Conservation (phyloP, 2,113 vertebrate genomes). For the Varanus salvator region DNA sequence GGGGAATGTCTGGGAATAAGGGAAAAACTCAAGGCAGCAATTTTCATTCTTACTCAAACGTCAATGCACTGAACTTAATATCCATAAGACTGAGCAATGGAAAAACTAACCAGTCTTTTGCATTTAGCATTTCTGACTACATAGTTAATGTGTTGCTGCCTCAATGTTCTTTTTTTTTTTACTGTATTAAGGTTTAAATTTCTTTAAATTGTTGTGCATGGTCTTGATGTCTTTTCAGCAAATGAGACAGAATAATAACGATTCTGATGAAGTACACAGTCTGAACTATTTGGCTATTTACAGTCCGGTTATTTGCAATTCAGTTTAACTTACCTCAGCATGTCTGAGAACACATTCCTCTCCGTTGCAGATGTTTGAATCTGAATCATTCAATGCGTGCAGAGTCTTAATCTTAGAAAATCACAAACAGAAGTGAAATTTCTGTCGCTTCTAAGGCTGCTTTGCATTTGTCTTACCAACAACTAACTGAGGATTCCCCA, state of each 20-base stretch:
- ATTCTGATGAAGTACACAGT: not conserved
- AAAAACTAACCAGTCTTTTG: not conserved
- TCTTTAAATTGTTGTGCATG: too few relatives aligned
- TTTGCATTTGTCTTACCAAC: not conserved
- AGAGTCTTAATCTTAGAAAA: not conserved
- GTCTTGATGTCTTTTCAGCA: too few relatives aligned
- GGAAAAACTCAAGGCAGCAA: not conserved
- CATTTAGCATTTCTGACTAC: too few relatives aligned
- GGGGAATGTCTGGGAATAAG: not conserved
- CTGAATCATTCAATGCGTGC: not conserved
- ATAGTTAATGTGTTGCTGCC: too few relatives aligned
- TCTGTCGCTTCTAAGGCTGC: not conserved
- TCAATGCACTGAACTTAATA: not conserved
- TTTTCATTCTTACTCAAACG: not conserved
- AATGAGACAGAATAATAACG: too few relatives aligned
- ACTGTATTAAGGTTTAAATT: too few relatives aligned
- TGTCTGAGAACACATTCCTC: not conserved
- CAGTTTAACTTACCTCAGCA: not conserved
- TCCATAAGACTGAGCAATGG: not conserved
- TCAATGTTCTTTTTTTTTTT: too few relatives aligned
- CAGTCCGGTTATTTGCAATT: not conserved
- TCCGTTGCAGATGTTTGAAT: not conserved
- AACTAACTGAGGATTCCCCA: constrained; percentile 19
- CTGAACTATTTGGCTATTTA: not conserved
- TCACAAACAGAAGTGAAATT: not conserved